phyloP scores from a whole-genome alignment of 2,888 invertebrate genomes.

The Oeneis ivallda region DNA sequence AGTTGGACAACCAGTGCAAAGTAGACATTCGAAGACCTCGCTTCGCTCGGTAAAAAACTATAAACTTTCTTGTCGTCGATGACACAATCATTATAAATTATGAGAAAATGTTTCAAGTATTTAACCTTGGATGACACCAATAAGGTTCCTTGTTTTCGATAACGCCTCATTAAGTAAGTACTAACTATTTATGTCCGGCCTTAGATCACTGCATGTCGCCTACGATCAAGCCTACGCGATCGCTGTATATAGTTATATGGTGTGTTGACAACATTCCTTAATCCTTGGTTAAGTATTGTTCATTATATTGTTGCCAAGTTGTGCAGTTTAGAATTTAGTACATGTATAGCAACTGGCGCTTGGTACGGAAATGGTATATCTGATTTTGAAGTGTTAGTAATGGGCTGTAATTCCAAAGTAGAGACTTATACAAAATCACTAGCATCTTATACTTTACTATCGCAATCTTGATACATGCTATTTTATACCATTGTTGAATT shows the following conservation, averaged over 20 bases:
- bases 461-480: neutral
- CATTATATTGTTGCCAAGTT: constrained; percentile 32
- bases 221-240: constrained; percentile 43
- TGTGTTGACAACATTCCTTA: constrained; percentile 44
- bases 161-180: constrained; percentile 29
- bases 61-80: constrained; percentile 21
- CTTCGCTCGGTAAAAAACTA: no score
- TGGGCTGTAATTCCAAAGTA: neutral
- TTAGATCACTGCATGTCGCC: constrained; percentile 38
- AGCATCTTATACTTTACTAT: neutral
- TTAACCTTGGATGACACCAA: constrained; percentile 29
- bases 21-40: no score
- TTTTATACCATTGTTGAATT: neutral
- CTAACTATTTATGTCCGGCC: constrained; percentile 19
- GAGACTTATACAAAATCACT: neutral
- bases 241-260: constrained; percentile 42
- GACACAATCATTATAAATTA: constrained; percentile 28
- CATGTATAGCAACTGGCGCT: constrained; percentile 6
- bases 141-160: constrained; percentile 33
- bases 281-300: constrained; percentile 37
- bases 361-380: constrained; percentile 24
- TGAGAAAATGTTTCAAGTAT: constrained; percentile 27
- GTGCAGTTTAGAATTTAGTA: neutral
- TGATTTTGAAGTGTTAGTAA: neutral
- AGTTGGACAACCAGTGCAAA: no score